These are phyloP conservation scores for Formicarius rufipectus DNA, from an alignment of 2,113 vertebrate species.

Conservation along the genomic window DNA sequence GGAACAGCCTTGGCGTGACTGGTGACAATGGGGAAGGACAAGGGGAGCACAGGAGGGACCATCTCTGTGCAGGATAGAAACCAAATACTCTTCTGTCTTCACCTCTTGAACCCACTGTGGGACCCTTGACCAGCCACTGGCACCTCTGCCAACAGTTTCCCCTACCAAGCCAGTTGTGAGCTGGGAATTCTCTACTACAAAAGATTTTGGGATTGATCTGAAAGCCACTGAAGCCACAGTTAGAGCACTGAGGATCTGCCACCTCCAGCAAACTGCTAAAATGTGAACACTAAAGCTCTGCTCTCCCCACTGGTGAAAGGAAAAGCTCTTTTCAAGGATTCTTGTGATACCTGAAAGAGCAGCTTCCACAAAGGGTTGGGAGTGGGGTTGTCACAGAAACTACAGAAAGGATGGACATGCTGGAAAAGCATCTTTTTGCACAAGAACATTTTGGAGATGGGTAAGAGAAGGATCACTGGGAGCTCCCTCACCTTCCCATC, in stretches of 20 bases:
- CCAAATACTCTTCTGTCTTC: neutral
- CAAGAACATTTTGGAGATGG: neutral
- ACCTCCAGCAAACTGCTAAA: neutral
- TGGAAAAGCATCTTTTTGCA: neutral
- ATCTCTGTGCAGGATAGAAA: neutral
- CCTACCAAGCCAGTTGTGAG: neutral
- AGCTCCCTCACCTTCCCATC: neutral
- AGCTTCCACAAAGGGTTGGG: accelerated
- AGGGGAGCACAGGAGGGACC: neutral
- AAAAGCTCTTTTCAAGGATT: neutral
- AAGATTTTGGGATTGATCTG: neutral
- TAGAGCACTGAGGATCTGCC: neutral
- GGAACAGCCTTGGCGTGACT: neutral
- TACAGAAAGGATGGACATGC: neutral
- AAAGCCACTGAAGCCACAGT: neutral
- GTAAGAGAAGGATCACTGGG: neutral
- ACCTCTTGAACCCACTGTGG: accelerated
- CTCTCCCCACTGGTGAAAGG: neutral
- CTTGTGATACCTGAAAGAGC: accelerated
- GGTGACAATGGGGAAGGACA: neutral
- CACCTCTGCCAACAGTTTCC: neutral
- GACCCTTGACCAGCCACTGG: neutral
- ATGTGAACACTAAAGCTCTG: neutral
- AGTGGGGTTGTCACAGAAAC: neutral
- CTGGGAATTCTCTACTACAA: neutral